phyloP scores from a whole-genome alignment of 2,113 vertebrate genomes.

The Ammodytes marinus region DNA sequence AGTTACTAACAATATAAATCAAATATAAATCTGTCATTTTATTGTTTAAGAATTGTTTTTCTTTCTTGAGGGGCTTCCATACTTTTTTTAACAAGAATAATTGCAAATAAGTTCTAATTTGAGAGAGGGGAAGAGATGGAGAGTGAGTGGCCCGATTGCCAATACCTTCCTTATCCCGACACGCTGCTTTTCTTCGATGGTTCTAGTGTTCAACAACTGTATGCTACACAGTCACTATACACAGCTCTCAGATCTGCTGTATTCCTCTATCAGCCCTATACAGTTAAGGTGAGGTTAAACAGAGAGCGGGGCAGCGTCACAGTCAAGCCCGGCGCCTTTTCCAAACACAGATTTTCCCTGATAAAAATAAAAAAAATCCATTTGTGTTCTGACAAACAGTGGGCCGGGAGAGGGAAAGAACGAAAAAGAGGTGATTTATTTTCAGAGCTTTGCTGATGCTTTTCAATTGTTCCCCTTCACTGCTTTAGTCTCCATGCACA shows the following conservation, averaged over 20 bases:
- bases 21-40: background rate
- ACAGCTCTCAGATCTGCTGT: constrained; percentile 54
- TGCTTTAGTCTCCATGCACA: constrained; percentile 60
- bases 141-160: constrained; percentile 5
- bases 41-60: background rate
- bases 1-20: background rate
- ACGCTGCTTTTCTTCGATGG: background rate
- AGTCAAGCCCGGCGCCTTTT: constrained; percentile 50
- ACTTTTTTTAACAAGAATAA: background rate
- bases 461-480: constrained; percentile 54
- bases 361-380: constrained; percentile 42
- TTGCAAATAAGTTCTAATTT: background rate
- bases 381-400: constrained; percentile 57
- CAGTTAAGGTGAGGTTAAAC: constrained; percentile 70
- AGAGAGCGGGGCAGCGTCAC: constrained; percentile 39
- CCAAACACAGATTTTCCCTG: constrained; percentile 66
- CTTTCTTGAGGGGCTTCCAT: background rate
- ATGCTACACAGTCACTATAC: constrained; percentile 14
- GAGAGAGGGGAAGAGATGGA: constrained; percentile 6
- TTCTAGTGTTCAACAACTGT: constrained; percentile 37
- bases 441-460: constrained; percentile 65
- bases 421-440: constrained; percentile 63
- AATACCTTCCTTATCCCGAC: constrained; percentile 5
- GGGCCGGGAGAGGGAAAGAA: constrained; percentile 38
- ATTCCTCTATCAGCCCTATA: constrained; percentile 53